Conservation (phyloP, 2,797 vertebrate species). For the Poliocrania exsul region DNA sequence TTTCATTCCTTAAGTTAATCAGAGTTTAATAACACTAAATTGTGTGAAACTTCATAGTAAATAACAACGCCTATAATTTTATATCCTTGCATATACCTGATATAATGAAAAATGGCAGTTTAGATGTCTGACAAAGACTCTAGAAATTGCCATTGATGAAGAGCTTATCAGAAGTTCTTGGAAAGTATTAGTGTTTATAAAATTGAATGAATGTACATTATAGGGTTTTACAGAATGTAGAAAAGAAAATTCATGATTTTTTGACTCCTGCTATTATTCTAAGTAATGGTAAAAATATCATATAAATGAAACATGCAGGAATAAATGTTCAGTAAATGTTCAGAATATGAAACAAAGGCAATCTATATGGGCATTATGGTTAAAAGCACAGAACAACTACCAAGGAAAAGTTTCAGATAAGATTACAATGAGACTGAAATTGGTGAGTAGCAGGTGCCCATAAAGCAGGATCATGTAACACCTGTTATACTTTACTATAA, state of each 20-base stretch:
- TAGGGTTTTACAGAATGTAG: background rate
- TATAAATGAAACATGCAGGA: background rate
- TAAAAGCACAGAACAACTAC: background rate
- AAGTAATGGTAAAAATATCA: background rate
- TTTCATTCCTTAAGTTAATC: constrained; percentile 11
- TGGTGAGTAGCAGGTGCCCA: background rate
- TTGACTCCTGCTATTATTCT: background rate
- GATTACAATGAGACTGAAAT: background rate
- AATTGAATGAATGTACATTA: background rate
- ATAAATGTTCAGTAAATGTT: background rate
- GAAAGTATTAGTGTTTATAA: background rate
- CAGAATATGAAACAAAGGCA: background rate
- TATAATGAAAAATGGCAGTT: background rate
- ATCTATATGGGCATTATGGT: background rate
- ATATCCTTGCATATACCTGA: background rate
- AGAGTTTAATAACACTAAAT: background rate
- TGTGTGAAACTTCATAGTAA: background rate
- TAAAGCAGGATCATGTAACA: background rate
- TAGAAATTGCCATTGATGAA: background rate
- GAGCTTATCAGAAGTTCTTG: background rate
- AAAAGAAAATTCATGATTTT: background rate
- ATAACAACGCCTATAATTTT: background rate
- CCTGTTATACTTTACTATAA: background rate
- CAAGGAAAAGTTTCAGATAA: background rate
- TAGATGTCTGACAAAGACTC: background rate